These are phyloP conservation scores for Thunnus maccoyii DNA, from an alignment of 2,113 vertebrate species.

Conservation along the genomic window DNA sequence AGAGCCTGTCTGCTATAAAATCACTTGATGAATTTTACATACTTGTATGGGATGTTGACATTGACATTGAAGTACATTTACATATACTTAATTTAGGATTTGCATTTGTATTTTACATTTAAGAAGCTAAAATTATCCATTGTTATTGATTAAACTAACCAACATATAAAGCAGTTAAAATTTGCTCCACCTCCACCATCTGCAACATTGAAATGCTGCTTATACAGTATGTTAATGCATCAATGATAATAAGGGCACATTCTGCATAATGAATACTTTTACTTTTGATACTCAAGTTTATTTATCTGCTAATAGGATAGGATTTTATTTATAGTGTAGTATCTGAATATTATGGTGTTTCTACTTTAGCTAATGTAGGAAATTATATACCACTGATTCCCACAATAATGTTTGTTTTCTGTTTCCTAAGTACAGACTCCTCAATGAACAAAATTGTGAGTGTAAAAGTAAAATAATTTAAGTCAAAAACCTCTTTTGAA, in stretches of 20 bases:
- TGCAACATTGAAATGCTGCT: too few relatives aligned
- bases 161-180: not conserved
- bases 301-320: not conserved
- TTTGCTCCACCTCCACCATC: not conserved
- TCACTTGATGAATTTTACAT: constrained; percentile 5
- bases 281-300: not conserved
- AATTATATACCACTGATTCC: too few relatives aligned
- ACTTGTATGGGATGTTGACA: not conserved
- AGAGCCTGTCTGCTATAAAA: constrained; percentile 18
- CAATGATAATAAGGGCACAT: not conserved
- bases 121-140: not conserved
- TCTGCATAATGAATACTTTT: not conserved
- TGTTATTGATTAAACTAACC: not conserved
- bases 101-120: not conserved
- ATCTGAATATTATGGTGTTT: too few relatives aligned
- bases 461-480: not conserved
- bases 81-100: too few relatives aligned
- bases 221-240: too few relatives aligned
- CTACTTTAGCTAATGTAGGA: too few relatives aligned
- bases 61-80: too few relatives aligned
- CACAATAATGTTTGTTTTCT: not conserved
- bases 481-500: not conserved
- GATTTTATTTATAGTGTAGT: too few relatives aligned
- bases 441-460: not conserved
- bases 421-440: not conserved